phyloP scores from a whole-genome alignment of 2,113 vertebrate species.

The Tylochromis polylepis region DNA sequence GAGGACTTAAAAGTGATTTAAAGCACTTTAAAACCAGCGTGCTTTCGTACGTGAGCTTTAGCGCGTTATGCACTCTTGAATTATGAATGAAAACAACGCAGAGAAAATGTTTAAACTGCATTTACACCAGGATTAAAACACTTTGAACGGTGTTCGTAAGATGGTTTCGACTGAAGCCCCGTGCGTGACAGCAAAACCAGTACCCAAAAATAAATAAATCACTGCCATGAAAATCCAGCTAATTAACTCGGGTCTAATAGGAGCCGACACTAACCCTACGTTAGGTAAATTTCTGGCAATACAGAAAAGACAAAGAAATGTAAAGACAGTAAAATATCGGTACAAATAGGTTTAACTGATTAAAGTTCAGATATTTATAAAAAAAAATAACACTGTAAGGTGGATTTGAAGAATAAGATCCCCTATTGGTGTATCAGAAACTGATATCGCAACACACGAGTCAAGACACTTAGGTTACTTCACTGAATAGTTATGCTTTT shows the following conservation, averaged over 20 bases:
- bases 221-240: neutral
- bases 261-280: neutral
- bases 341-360: neutral
- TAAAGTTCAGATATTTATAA: neutral
- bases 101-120: neutral
- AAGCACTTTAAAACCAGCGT: neutral
- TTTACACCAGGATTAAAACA: neutral
- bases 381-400: neutral
- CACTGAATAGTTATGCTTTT: rapidly evolving
- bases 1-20: neutral
- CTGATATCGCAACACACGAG: neutral
- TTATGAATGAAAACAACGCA: neutral
- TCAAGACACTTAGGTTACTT: neutral
- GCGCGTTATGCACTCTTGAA: neutral
- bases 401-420: neutral
- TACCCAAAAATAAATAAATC: neutral
- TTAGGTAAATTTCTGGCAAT: neutral
- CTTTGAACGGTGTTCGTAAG: neutral
- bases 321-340: rapidly evolving
- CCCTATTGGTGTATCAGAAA: neutral
- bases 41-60: neutral
- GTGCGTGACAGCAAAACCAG: rapidly evolving
- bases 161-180: neutral
- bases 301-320: neutral
- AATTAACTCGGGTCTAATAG: neutral